phyloP scores from a whole-genome alignment of 2,888 invertebrate genomes.

The Callyntrura sp. region DNA sequence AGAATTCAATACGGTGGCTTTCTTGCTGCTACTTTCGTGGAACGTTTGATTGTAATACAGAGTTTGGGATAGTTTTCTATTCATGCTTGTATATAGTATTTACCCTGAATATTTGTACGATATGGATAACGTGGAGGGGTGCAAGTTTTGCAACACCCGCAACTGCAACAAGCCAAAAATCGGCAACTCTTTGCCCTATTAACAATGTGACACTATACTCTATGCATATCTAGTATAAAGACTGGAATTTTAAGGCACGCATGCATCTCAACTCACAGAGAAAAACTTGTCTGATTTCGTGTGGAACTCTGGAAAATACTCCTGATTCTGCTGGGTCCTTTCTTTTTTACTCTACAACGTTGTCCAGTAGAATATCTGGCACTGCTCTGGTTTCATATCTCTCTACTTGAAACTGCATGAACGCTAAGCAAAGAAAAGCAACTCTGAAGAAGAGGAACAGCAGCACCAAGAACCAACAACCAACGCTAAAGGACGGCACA shows the following conservation, averaged over 20 bases:
- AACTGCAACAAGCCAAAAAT: conserved; percentile 59
- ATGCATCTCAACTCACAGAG: conserved; percentile 1
- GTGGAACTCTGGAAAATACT: conserved; percentile 51
- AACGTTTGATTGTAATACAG: too few relatives aligned
- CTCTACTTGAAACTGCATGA: too few relatives aligned
- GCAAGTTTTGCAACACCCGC: background rate
- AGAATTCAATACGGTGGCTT: too few relatives aligned
- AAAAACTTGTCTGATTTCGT: conserved; percentile 46
- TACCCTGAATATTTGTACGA: background rate
- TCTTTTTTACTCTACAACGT: conserved; percentile 30
- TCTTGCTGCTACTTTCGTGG: too few relatives aligned
- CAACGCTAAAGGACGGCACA: too few relatives aligned
- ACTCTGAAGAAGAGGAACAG: background rate
- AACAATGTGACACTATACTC: too few relatives aligned
- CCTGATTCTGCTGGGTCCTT: conserved; percentile 61
- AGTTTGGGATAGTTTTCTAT: background rate
- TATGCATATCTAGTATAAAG: too few relatives aligned
- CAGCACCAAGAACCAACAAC: background rate
- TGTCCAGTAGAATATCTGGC: conserved; percentile 48
- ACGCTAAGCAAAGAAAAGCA: too few relatives aligned
- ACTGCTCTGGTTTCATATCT: background rate
- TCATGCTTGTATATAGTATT: background rate
- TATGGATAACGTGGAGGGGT: background rate
- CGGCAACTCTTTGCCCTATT: conserved; percentile 25
- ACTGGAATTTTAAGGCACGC: conserved; percentile 1